Base-by-base conservation (phyloP, 2,888 invertebrate species). In the Tetranychus piercei region DNA sequence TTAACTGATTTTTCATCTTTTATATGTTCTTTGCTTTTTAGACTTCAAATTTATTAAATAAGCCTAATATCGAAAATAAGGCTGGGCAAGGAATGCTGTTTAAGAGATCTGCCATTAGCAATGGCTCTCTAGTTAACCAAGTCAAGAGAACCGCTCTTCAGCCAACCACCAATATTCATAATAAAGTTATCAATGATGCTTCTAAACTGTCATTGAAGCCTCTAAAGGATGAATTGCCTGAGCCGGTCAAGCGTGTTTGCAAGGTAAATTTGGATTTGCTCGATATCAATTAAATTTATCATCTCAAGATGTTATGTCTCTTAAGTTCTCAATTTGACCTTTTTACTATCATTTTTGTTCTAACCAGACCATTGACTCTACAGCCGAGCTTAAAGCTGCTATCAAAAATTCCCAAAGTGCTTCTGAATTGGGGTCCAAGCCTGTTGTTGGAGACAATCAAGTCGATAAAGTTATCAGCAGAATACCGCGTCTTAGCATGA, bases 401-500 rank as follows among this genome's bases (percentile, higher is more conserved):
- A 55, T 15, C 15, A 55, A 55, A 55, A 9, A 55, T 15, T 55
- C 55, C 9, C 55, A 55, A 15, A 55, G 15, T 55, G 55, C 15
- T 55, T 5, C 34, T 5, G 34, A 34, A 34, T 34, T 34, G 34
- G 34, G 34, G 3, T 3, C 34, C 34, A 55, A 55, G 15, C 9
- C 9, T 15, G 55, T 55, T 55, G 15, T 3, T 55, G 55, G 55
- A 15, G 55, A 55, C 9, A 15, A 15, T 55, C 55, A 9, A 55
- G 55, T 55, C n/a, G 69, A 20, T 18, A 69, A 69, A n/a, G 22
- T 23, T 23, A n/a, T 23, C 22, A 44, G 43, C 20, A 34, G 20
- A 43, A 71, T 71, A 23, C 71, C 71, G 15, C 34, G 71, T 44
- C 71, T 71, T 9, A 22, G 22, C 69, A 18, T 69, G 34, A 22